Evolutionary conservation across 2,888 invertebrate genomes (phyloP), one percentile per base, ranked within the genome.

Genomic region (Drosophila mimetica): DNA sequence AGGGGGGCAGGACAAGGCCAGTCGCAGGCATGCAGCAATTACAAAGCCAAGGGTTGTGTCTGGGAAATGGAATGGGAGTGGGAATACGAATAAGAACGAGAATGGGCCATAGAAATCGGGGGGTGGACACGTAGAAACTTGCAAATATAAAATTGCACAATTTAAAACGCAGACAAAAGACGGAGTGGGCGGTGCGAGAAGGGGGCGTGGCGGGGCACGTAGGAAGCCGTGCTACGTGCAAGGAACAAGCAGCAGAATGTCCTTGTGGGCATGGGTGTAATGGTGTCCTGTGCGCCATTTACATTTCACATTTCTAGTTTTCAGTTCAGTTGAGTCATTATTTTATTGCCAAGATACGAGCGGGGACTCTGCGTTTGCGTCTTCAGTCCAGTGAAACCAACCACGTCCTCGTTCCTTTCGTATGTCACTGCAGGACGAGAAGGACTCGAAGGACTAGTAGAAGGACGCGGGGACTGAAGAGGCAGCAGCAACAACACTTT

Each of bases 321-420:
- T 85, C 89, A 88, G 86, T 89, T 88, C 86, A 88, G 86, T 88
- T 86, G 88, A 79, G 88, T 86, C 89, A 86, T 88, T 89, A 88
- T 88, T 89, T 88, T 88, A 88, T 87, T 88, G 85, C 83, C 85
- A 85, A 84, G 86, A 83, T 79, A 83, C 75, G 74, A 72, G 77
- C 48, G 50, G 44, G 75, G 54, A 64, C 47, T 50, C 79, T 80
- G 84, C 75, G 79, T 74, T 30, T 30, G 30, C 78, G 76, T 78
- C 77, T 73, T 73, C 9, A 30, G 30, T 65, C 52, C 20, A 32
- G 28, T 22, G 18, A 8, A 16, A 16, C 20, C 36, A n/a, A 7
- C 46, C 28, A 18, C 16, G 2, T 14, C 2, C 37, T 16, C 28
- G 14, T 30, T 4, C 7, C 37, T 11, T 28, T 28, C 7, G 20